A percentile compares a stretch with the other conserved stretches of the same genome.
Conservation (phyloP, 1,140 invertebrate genomes). For the Microplitis mediator region DNA sequence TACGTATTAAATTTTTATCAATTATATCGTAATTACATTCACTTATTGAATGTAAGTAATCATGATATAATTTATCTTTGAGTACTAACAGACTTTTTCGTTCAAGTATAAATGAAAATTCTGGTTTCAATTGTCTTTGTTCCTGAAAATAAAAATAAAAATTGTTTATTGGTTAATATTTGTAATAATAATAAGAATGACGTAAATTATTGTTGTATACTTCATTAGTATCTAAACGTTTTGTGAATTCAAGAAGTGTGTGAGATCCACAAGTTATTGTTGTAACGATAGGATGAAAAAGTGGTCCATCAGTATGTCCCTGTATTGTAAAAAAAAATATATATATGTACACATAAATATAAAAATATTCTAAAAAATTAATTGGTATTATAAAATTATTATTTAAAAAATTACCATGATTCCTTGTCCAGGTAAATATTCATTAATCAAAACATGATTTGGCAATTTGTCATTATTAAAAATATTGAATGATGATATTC, state of each 20-base stretch:
- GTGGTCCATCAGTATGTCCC: slow-evolving; percentile 92
- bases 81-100: slow-evolving; percentile 87
- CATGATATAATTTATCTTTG: slow-evolving; percentile 80
- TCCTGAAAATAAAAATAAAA: slow-evolving; percentile 44
- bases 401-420: slow-evolving; percentile 72
- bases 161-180: background rate
- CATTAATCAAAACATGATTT: slow-evolving; percentile 96
- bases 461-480: slow-evolving; percentile 77
- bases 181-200: slow-evolving; percentile 21
- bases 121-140: slow-evolving; percentile 42
- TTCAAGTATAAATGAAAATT: slow-evolving; percentile 80
- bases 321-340: slow-evolving; percentile 42
- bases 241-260: slow-evolving; percentile 85
- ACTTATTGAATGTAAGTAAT: slow-evolving; percentile 89
- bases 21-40: slow-evolving; percentile 76
- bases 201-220: slow-evolving; percentile 29
- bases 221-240: slow-evolving; percentile 56
- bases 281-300: slow-evolving; percentile 91
- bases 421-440: slow-evolving; percentile 91
- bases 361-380: slow-evolving; percentile 26
- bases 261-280: slow-evolving; percentile 92
- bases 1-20: slow-evolving; percentile 68
- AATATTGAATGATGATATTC: slow-evolving; percentile 72
- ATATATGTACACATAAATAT: background rate
- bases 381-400: slow-evolving; percentile 12